Evolutionary conservation across 2,888 invertebrate species (phyloP), one percentile per base, ranked within the genome.

Genomic region (Lysandra coridon): DNA sequence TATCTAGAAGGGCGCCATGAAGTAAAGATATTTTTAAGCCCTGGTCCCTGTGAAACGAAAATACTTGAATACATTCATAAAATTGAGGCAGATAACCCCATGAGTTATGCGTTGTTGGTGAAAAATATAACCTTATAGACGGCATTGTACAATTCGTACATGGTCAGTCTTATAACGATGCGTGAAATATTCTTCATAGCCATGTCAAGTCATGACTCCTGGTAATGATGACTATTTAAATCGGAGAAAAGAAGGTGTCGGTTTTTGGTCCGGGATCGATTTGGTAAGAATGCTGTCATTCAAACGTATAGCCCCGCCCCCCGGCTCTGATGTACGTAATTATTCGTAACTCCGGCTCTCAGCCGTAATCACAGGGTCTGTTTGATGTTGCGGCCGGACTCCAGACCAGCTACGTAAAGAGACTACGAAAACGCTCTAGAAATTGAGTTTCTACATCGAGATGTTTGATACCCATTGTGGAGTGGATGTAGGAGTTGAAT

Each of bases 331-430:
- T 79, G 75, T 79, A 77, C 82, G 83, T 84, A 84, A 84, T 84
- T 84, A 83, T 81, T 76, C 69, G 79, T 79, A 79, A 80, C 78
- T 81, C 87, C 85, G 86, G 84, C 86, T 86, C 84, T 85, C 81
- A 82, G 84, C 81, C 83, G 86, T 92, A 93, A 93, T 92, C 86
- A 91, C 88, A 88, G 92, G 90, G 87, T 91, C 84, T 83, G 84
- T 87, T 86, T 88, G 88, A 89, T 86, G 87, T 86, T 87, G 87
- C 89, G 85, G 85, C 87, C 85, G 84, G 84, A 85, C 80, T 81
- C 81, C 85, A 87, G 85, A 88, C 83, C 84, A 86, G 60, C 49
- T 49, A 73, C 3, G 77, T 7, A 60, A 12, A 80, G 79, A 78
- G 79, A 79, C 77, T 60, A 49, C 23, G 44, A 49, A 49, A 75